Percentiles rank a stretch among this genome's conserved stretches.
Conservation (phyloP, 2,888 invertebrate species). For the Biston betularia region DNA sequence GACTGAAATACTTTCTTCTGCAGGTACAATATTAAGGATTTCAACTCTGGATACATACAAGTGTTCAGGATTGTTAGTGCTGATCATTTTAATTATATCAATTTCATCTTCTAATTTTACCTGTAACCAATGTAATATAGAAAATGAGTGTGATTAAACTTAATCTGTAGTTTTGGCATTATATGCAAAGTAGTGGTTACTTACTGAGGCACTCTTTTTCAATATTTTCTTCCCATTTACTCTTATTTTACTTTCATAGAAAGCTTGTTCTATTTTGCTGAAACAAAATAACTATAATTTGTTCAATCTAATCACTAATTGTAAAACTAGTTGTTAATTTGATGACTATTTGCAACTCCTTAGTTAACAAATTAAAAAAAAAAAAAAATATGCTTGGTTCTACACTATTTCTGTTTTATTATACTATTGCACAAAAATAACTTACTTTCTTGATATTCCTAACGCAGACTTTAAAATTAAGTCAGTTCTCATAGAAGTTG, state of each 20-base stretch:
- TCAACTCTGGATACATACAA: conserved; percentile 90
- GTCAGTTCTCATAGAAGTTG: conserved; percentile 90
- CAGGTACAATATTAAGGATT: conserved; percentile 83
- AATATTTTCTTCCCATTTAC: conserved; percentile 91
- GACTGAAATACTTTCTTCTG: conserved; percentile 86
- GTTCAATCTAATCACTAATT: no score
- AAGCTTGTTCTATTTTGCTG: conserved; percentile 92
- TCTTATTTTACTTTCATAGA: conserved; percentile 93
- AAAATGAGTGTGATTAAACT: no score
- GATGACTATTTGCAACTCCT: no score
- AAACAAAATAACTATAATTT: conserved; percentile 15
- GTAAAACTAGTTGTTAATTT: no score
- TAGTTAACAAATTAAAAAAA: no score
- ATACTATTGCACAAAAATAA: background rate
- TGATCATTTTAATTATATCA: conserved; percentile 90
- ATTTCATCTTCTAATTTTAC: conserved; percentile 90
- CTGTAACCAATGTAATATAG: conserved; percentile 64
- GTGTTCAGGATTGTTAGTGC: conserved; percentile 89
- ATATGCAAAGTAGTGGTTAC: conserved; percentile 45
- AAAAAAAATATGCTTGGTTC: no score
- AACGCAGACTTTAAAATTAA: conserved; percentile 89
- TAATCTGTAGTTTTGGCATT: no score
- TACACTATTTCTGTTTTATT: no score
- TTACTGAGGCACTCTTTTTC: conserved; percentile 91
- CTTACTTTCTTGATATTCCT: conserved; percentile 90